Conservation (phyloP, 2,888 invertebrate genomes). For the Periphyllus acericola region DNA sequence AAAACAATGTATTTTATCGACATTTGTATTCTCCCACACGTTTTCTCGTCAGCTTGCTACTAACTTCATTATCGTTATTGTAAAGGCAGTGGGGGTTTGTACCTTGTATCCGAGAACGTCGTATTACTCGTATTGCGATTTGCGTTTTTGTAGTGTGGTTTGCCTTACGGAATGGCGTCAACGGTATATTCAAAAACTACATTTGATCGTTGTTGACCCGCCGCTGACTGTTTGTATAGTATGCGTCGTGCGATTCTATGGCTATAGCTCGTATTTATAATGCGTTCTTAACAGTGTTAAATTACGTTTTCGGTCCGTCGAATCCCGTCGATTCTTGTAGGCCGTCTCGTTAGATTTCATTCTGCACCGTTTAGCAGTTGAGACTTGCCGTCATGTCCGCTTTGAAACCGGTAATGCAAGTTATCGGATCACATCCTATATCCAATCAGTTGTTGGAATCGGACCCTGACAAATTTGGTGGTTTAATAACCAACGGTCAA, state of each 20-base stretch:
- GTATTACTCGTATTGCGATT: neutral
- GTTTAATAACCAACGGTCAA: constrained; percentile 12
- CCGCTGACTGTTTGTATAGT: neutral
- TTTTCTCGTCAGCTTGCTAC: neutral
- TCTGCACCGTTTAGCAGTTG: neutral
- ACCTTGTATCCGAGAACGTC: too few relatives aligned
- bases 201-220: neutral
- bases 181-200: neutral
- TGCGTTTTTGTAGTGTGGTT: neutral
- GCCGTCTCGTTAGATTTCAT: too few relatives aligned
- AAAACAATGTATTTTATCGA: neutral
- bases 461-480: neutral
- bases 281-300: neutral
- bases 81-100: neutral
- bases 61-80: neutral
- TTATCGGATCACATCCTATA: constrained; percentile 13
- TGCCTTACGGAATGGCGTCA: neutral
- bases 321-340: neutral
- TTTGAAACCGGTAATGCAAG: constrained; percentile 23
- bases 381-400: constrained; percentile 24
- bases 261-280: neutral
- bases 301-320: neutral
- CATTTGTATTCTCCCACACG: neutral
- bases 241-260: too few relatives aligned
- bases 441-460: constrained; percentile 9